Evolutionary conservation across 2,797 vertebrate genomes (phyloP).

Genomic region (Synanceia verrucosa): DNA sequence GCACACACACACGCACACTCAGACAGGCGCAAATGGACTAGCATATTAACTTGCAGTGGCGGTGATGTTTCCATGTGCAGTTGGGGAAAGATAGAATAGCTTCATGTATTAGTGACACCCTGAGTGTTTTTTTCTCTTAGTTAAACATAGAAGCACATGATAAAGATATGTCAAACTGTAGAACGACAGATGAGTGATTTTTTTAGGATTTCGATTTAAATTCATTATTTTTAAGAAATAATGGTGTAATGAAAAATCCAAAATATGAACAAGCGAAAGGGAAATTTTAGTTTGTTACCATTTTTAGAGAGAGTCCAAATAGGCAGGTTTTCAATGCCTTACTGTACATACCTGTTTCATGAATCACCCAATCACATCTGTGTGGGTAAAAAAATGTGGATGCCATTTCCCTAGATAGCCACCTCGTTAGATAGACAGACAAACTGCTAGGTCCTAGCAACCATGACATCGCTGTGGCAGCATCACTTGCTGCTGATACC

Average conservation of each 20-base stretch:
- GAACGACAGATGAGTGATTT: background rate
- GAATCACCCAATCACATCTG: background rate
- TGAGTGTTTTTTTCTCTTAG: background rate
- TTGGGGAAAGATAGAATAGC: slow-evolving; percentile 2
- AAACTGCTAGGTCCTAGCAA: too few relatives aligned
- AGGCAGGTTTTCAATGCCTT: background rate
- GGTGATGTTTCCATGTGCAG: slow-evolving; percentile 15
- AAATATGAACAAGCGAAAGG: background rate
- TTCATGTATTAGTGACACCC: slow-evolving; percentile 19
- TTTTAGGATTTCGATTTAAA: background rate
- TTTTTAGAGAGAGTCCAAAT: background rate
- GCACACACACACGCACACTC: background rate
- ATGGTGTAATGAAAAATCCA: background rate
- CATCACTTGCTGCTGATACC: too few relatives aligned
- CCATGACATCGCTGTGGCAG: too few relatives aligned
- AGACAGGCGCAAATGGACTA: slow-evolving; percentile 10
- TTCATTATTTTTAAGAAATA: background rate
- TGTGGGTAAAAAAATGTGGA: background rate
- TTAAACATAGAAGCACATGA: slow-evolving; percentile 9
- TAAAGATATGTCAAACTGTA: background rate
- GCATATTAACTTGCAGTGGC: slow-evolving; percentile 19
- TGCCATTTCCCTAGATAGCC: background rate
- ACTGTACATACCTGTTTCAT: background rate
- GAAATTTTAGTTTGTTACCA: background rate
- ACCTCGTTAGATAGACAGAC: background rate